These are phyloP conservation scores for Leuctra nigra DNA, from an alignment of 2,888 invertebrate species.

Conservation along the genomic window DNA sequence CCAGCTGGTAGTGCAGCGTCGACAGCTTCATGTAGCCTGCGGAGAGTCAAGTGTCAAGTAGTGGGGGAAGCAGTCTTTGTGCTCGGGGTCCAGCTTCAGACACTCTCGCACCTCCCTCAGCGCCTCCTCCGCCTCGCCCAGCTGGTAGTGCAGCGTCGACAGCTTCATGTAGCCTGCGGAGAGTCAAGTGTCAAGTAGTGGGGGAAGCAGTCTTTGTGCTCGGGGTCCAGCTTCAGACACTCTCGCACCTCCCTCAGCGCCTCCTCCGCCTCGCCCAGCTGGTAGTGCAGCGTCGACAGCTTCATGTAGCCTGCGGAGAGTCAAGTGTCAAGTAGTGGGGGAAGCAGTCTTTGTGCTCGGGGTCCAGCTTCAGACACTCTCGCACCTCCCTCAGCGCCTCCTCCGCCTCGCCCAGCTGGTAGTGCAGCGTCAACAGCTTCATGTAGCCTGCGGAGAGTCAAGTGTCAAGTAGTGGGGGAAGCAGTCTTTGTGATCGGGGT, in stretches of 20 bases:
- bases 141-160: conserved; percentile 76
- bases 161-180: conserved; percentile 71
- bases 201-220: conserved; percentile 92
- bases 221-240: conserved; percentile 94
- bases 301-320: conserved; percentile 69
- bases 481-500: conserved; percentile 96
- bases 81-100: conserved; percentile 93
- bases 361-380: conserved; percentile 94
- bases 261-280: conserved; percentile 86
- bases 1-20: conserved; percentile 77
- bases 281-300: conserved; percentile 79
- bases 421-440: conserved; percentile 88
- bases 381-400: conserved; percentile 61
- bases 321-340: no score
- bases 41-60: no score
- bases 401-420: conserved; percentile 62
- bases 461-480: conserved; percentile 93
- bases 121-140: conserved; percentile 88
- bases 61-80: conserved; percentile 90
- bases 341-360: conserved; percentile 95
- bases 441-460: conserved; percentile 80
- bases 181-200: no score
- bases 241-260: conserved; percentile 90
- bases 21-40: conserved; percentile 74
- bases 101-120: conserved; percentile 94